Percentiles rank a stretch among this genome's conserved stretches.
Evolutionary conservation across 2,113 vertebrate species (phyloP).

Genomic region (Andinoacara biseriatus): DNA sequence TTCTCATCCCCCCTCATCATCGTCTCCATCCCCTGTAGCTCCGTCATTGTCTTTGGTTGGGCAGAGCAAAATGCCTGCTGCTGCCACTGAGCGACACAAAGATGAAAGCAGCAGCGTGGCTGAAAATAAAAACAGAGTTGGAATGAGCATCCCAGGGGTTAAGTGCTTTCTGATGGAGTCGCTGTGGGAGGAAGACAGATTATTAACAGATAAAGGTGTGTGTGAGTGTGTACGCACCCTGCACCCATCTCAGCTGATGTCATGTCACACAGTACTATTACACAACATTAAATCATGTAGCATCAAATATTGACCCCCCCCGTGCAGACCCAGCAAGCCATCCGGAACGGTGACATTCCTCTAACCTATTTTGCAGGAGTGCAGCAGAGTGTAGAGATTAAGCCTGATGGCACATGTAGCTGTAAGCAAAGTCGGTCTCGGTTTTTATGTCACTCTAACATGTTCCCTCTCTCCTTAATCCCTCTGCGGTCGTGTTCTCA

Average conservation of each 20-base stretch:
- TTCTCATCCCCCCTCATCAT: not conserved
- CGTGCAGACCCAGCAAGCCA: not conserved
- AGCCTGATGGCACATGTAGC: constrained; percentile 45
- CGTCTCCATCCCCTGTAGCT: constrained; percentile 65
- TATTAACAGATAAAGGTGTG: constrained; percentile 30
- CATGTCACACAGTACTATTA: not conserved
- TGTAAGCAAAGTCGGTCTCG: constrained; percentile 46
- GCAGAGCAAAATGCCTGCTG: constrained; percentile 30
- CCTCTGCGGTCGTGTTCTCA: constrained; percentile 38
- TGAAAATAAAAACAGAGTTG: constrained; percentile 28
- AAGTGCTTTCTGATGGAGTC: constrained; percentile 58
- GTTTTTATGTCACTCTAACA: constrained; percentile 53
- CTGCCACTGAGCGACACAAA: constrained; percentile 40
- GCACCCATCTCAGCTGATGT: not conserved
- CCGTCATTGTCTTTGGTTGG: constrained; percentile 48
- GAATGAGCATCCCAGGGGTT: constrained; percentile 19
- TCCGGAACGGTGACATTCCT: not conserved
- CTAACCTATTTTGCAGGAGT: constrained; percentile 49
- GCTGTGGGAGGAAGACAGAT: constrained; percentile 9
- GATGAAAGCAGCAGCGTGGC: constrained; percentile 14
- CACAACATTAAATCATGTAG: not conserved
- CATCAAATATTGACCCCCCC: not conserved
- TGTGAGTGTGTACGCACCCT: not conserved
- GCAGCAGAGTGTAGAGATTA: constrained; percentile 46
- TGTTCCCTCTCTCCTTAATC: constrained; percentile 64